phyloP scores from a whole-genome alignment of 2,113 vertebrate genomes.

The Xiphophorus couchianus region DNA sequence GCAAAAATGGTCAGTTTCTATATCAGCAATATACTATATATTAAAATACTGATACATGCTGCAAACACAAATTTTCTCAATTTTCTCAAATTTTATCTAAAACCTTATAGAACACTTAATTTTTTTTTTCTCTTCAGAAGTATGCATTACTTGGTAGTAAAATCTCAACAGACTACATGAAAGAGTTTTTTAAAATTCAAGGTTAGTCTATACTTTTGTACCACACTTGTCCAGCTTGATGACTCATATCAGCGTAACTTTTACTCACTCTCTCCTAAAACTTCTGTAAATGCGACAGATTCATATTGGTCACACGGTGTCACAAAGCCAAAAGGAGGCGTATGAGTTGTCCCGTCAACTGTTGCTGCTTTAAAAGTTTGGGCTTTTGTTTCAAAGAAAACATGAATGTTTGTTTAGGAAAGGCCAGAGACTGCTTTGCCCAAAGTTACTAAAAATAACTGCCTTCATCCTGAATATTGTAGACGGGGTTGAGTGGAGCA shows the following conservation, averaged over 20 bases:
- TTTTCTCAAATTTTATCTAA: background rate
- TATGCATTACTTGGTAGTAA: background rate
- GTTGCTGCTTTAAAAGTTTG: background rate
- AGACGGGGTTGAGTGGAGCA: slow-evolving; percentile 78
- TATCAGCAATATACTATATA: too few relatives aligned
- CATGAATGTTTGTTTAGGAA: slow-evolving; percentile 71
- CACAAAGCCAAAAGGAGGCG: too few relatives aligned
- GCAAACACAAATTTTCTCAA: background rate
- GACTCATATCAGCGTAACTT: slow-evolving; percentile 10
- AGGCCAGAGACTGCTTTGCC: slow-evolving; percentile 49
- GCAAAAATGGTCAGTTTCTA: too few relatives aligned
- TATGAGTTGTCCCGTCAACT: background rate
- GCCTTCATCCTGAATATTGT: slow-evolving; percentile 81
- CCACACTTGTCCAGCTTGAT: background rate
- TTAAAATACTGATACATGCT: background rate
- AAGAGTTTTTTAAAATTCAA: too few relatives aligned
- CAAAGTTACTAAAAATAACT: slow-evolving; percentile 82
- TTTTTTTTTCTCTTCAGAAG: background rate
- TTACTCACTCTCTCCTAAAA: slow-evolving; percentile 13
- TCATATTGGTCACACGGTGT: background rate
- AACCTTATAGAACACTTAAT: background rate
- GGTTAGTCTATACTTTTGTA: too few relatives aligned
- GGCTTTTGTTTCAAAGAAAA: slow-evolving; percentile 8
- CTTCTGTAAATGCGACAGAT: slow-evolving; percentile 21
- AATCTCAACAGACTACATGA: too few relatives aligned